These are phyloP conservation scores for Chloroclysta siterata DNA, from an alignment of 2,888 invertebrate genomes.

Conservation along the genomic window DNA sequence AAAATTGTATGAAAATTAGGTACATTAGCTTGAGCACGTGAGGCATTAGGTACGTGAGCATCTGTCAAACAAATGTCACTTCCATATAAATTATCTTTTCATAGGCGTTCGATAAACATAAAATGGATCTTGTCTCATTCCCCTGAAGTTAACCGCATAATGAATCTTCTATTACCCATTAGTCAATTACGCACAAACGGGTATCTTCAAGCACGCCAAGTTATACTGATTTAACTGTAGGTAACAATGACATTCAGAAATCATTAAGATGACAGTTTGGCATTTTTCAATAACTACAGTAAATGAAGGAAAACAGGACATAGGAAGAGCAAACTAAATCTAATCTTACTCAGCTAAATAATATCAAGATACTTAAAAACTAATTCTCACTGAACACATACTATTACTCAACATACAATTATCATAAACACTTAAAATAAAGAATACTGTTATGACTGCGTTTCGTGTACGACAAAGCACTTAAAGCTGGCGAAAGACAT, in stretches of 20 bases:
- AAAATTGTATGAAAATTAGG: too few species aligned
- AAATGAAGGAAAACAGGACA: slow-evolving; percentile 2
- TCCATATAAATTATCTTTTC: too few species aligned
- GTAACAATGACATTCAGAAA: neutral
- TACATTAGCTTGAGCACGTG: too few species aligned
- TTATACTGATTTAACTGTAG: too few species aligned
- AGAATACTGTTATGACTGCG: slow-evolving; percentile 37
- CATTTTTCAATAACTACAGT: slow-evolving; percentile 4
- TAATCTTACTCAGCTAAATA: slow-evolving; percentile 60
- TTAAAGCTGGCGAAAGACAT: neutral
- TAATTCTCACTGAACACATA: slow-evolving; percentile 76
- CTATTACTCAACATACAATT: slow-evolving; percentile 45
- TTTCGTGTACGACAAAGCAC: slow-evolving; percentile 33
- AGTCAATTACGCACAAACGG: too few species aligned
- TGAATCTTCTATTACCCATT: too few species aligned
- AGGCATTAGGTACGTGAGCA: too few species aligned
- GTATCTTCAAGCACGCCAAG: too few species aligned
- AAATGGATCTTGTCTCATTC: too few species aligned
- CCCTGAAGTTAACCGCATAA: too few species aligned
- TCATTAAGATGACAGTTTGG: slow-evolving; percentile 7
- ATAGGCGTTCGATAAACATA: too few species aligned
- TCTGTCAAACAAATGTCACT: too few species aligned
- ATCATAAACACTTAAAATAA: slow-evolving; percentile 23
- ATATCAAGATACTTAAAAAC: slow-evolving; percentile 66
- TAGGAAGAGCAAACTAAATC: slow-evolving; percentile 59